Conservation (phyloP, 2,797 vertebrate genomes). For the Cebuella pygmaea region DNA sequence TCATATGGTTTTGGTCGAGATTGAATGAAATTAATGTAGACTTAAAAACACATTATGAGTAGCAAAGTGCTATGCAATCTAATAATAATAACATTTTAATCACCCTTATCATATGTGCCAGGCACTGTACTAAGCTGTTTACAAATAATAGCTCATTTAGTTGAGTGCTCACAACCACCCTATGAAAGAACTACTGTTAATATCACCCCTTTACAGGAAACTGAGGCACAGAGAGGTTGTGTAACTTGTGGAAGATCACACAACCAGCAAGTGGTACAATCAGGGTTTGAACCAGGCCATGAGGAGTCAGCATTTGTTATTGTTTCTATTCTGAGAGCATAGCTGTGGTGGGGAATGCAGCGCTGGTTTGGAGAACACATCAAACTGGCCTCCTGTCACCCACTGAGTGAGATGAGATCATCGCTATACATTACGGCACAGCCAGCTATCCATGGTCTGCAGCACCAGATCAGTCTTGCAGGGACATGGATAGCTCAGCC, state of each 20-base stretch:
- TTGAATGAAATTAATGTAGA: background rate
- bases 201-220: background rate
- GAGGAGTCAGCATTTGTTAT: background rate
- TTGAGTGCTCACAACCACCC: background rate
- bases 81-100: background rate
- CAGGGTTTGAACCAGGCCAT: background rate
- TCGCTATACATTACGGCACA: fast-evolving
- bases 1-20: background rate
- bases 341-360: background rate
- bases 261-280: background rate
- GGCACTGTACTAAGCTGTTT: background rate
- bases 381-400: no score
- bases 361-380: background rate
- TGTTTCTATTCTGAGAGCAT: background rate
- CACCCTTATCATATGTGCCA: fast-evolving
- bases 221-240: background rate
- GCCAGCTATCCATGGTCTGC: background rate
- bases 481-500: background rate
- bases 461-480: fast-evolving
- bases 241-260: background rate
- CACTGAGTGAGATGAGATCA: background rate
- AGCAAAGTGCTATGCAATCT: background rate
- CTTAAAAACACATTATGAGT: background rate
- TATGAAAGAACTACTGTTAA: background rate
- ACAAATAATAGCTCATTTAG: background rate